Evolutionary conservation across 2,113 vertebrate genomes (phyloP), one percentile per base, ranked within the genome.

Genomic region (Paedocypris sp.): DNA sequence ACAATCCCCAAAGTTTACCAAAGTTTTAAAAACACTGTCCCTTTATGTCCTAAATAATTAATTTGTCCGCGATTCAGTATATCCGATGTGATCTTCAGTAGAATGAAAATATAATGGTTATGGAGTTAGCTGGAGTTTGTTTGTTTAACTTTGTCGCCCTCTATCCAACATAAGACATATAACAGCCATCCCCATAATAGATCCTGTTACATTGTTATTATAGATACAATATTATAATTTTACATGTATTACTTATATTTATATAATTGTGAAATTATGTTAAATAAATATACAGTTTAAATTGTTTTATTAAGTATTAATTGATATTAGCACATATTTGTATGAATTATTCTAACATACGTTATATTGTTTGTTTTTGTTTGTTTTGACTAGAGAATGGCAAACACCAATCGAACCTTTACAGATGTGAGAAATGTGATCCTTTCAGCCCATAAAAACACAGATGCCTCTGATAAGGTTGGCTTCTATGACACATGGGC

Each of bases 401-500:
- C 73, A 25, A 36, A 67, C 5, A 16, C 3, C 38, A 58, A 1
- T 3, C 68, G 75, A 8, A 69, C 77, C 2, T 82, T 82, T 57
- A 64, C 80, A 35, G 63, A 75, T 5, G 79, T 84, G 9, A 84
- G 67, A 71, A 62, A 67, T 0, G 16, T 45, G 2, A 47, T 86
- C 23, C 60, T 77, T 19, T 79, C 79, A 15, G 63, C 52, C 19
- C 84, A 85, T 33, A 48, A 73, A 25, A 26, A 33, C 32, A 6
- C 46, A 8, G 58, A 67, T 1, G 2, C 47, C n/a, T 29, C 12
- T 16, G 81, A 83, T 9, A 86, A 83, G 63, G n/a, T 84, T 0
- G 18, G 20, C 4, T 87, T 87, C 31, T 88, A 86, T 67, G 50
- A 77, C 49, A 71, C 46, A 9, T 87, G 83, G 84, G 82, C 85